Evolutionary conservation across 2,797 vertebrate species (phyloP), one percentile per base, ranked within the genome.

Genomic region (Furcifer pardalis): DNA sequence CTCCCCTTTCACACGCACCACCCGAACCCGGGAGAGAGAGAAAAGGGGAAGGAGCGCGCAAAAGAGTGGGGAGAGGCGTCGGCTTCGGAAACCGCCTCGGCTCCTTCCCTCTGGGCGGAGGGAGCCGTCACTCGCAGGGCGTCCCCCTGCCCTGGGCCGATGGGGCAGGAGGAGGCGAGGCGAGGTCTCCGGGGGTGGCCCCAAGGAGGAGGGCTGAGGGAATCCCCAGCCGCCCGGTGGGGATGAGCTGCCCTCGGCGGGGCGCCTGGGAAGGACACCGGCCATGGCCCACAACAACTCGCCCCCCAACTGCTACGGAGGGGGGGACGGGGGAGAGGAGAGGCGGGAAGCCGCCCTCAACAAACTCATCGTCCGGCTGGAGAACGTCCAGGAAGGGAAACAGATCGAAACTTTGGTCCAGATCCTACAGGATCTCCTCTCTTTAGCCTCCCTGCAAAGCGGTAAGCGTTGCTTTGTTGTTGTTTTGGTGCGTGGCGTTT

Each of bases 351-450:
- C 97, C 79, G 94, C 94, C 75, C 88, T 99, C 79, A 97, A 91
- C 92, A 99, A 97, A 73, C 96, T 99, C 1, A 82, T 98, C 25
- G 98, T 98, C 80, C 95, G 98, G 74, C 95, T 99, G 73, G 96
- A 92, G 5, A 97, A 95, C 37, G 92, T 97, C 0, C 97, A 97
- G 80, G 97, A 97, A 59, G 96, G 97, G 83, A 95, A 97, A 44
- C 97, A 97, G 37, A 83, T 97, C 60, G 94, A 95, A 80, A 97
- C 97, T 0, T 90, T 99, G 91, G 94, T 98, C 10, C 98, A 99
- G 78, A 98, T 97, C 83, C 91, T 99, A 85, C 96, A 98, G 87
- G 98, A 99, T 75, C 91, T 99, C 62, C 95, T 97, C 81, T 96
- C 96, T 89, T 94, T 98, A 84, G 96, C 98, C 6, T 94, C 72